These are phyloP conservation scores for Lutjanus argentimaculatus DNA, from an alignment of 2,797 vertebrate genomes.

Conservation along the genomic window DNA sequence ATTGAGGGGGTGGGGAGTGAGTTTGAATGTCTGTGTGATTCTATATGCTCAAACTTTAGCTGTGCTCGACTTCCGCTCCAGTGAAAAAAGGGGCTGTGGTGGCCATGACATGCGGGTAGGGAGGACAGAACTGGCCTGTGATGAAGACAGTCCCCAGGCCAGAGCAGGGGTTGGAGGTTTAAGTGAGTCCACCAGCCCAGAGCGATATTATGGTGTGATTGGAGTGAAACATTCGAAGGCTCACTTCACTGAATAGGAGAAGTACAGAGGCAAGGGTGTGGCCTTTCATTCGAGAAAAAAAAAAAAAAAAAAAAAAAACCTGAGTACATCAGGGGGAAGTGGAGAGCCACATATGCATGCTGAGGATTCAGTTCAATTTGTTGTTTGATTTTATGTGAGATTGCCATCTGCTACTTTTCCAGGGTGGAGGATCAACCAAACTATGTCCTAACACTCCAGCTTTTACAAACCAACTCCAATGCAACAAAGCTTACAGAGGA, in stretches of 20 bases:
- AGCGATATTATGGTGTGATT: conserved; percentile 32
- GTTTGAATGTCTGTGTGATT: conserved; percentile 46
- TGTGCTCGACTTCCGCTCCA: conserved; percentile 77
- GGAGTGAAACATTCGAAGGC: conserved; percentile 23
- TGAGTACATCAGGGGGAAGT: conserved; percentile 67
- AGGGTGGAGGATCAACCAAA: conserved; percentile 49
- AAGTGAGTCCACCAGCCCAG: conserved; percentile 2
- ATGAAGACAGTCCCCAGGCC: not conserved
- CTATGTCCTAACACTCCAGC: conserved; percentile 44
- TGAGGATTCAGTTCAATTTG: conserved; percentile 18
- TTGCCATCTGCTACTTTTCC: conserved; percentile 30
- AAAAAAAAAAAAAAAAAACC: conserved; percentile 15
- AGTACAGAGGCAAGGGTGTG: conserved; percentile 76
- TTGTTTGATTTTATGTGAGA: conserved; percentile 23
- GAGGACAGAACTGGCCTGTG: conserved; percentile 13
- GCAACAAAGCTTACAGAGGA: conserved; percentile 50
- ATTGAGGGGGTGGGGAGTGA: conserved; percentile 42
- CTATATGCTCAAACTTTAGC: conserved; percentile 47
- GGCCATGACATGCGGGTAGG: conserved; percentile 55
- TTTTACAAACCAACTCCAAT: conserved; percentile 9
- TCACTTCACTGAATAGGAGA: conserved; percentile 62
- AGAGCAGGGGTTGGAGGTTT: conserved; percentile 16
- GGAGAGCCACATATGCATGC: conserved; percentile 41
- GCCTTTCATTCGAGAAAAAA: conserved; percentile 67
- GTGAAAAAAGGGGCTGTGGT: conserved; percentile 39